Conservation (phyloP, 2,797 vertebrate genomes). For the Spinus pinus region DNA sequence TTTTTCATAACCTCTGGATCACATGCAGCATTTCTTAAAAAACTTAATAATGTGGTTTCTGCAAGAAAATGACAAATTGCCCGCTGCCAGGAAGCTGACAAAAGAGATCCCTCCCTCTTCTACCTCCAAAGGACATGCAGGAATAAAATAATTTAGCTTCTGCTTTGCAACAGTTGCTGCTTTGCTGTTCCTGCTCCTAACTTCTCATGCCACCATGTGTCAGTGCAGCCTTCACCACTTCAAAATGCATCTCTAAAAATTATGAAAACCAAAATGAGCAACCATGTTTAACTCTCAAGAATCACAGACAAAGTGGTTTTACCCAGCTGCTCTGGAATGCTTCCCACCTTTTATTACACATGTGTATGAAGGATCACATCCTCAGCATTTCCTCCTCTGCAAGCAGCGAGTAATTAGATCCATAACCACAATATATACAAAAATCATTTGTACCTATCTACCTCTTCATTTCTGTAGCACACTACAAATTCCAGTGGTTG, state of each 20-base stretch:
- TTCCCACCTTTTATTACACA: neutral
- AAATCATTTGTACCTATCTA: neutral
- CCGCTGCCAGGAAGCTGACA: constrained; percentile 20
- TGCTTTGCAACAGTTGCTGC: neutral
- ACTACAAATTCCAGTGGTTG: neutral
- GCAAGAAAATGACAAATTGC: constrained; percentile 43
- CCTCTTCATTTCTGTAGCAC: neutral
- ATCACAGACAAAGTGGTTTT: neutral
- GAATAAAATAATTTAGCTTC: constrained; percentile 6
- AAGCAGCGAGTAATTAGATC: neutral
- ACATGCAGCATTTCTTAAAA: constrained; percentile 26
- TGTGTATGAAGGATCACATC: neutral
- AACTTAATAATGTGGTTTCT: constrained; percentile 31
- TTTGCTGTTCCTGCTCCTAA: neutral
- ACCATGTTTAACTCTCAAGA: neutral
- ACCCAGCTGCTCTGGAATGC: neutral
- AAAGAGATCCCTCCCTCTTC: constrained; percentile 34
- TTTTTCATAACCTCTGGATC: constrained; percentile 19
- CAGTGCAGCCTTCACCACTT: neutral
- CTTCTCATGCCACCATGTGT: neutral
- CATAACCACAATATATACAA: neutral
- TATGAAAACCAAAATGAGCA: neutral
- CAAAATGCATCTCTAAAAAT: neutral
- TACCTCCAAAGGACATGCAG: neutral
- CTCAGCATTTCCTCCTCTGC: neutral